Base-by-base conservation (phyloP, 2,113 vertebrate species). In the Limanda limanda region DNA sequence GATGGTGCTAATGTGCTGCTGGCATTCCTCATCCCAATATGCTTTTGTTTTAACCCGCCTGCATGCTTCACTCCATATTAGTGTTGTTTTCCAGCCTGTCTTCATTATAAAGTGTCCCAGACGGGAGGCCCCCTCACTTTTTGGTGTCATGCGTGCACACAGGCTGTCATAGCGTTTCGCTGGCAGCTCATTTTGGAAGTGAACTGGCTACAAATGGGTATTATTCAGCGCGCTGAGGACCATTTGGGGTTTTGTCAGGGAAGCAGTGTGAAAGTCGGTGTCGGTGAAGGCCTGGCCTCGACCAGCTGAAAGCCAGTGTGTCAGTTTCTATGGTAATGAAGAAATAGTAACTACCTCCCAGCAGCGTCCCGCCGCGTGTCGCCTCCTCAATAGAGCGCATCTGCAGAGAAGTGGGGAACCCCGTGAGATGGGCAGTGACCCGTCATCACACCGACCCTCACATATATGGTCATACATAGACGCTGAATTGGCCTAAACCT, bases 351-450 rank as follows among this genome's bases (percentile, higher is more conserved):
- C 95, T 93, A 95, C 91, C 95, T 91, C 96, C 94, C 95, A 95
- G 96, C 95, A 96, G 96, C 94, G 91, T 97, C 96, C 96, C 95
- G 96, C 95, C 97, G 90, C 96, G 94, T 97, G 93, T 94, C 96
- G 93, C 95, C 96, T 94, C 94, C 94, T 98, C 96, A 99, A 98
- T 99, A 96, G 96, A 93, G 93, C 90, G 96, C 97, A 98, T 99
- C 97, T 98, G 97, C 96, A 98, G 95, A 97, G 96, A 96, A 95
- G 95, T 94, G 95, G 95, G 95, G 94, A 95, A 94, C 93, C 93
- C 94, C 92, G 93, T 68, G 94, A 96, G 97, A 97, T 97, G 98
- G 95, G 95, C 97, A 97, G 93, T 99, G 97, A 99, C 97, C 97
- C 97, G 95, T 97, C 96, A 96, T 95, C 70, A 76, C 78, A 76